Evolutionary conservation across 2,888 invertebrate genomes (phyloP), one percentile per base, ranked within the genome.

Genomic region (Xylocampa areola): DNA sequence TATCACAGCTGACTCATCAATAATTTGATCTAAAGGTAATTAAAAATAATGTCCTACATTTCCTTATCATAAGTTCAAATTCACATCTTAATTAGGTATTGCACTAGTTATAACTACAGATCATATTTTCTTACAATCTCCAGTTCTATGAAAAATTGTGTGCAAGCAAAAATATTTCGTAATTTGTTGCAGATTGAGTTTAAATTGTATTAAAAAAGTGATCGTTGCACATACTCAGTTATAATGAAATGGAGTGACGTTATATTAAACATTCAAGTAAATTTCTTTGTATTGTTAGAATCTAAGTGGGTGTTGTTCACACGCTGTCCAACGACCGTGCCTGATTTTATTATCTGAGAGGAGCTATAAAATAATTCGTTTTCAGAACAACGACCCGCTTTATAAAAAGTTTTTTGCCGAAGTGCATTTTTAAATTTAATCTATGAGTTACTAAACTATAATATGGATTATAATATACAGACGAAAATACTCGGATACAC

Each of bases 251-350:
- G 58, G 68, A 80, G 70, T 78, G 72, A 61, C 77, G 73, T 76
- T 79, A 81, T 76, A 85, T 82, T 80, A 71, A 77, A 77, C 69
- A 64, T 71, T 60, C 53, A 73, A 68, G 67, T 73, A 62, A 57
- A 66, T 73, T 68, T 73, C 67, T 73, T 73, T 68, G 72, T 68
- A 81, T 61, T 71, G 52, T 69, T n/a, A n/a, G n/a, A n/a, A n/a
- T n/a, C n/a, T n/a, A 41, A 52, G 49, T 64, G 29, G 25, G 33
- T 65, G 52, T 50, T 45, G 72, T 81, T 81, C 76, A 54, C 81
- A 77, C 74, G 78, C 16, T 71, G 59, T 68, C 66, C 65, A 59
- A 54, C 51, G 60, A 66, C 54, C 70, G 73, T 64, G 55, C 50
- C 17, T 27, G 43, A 48, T 58, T 58, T 58, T 52, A 58, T 72